Percentiles rank a stretch among this genome's conserved stretches.
These are phyloP conservation scores for Argopecten irradians DNA, from an alignment of 1,140 invertebrate genomes.

Conservation along the genomic window DNA sequence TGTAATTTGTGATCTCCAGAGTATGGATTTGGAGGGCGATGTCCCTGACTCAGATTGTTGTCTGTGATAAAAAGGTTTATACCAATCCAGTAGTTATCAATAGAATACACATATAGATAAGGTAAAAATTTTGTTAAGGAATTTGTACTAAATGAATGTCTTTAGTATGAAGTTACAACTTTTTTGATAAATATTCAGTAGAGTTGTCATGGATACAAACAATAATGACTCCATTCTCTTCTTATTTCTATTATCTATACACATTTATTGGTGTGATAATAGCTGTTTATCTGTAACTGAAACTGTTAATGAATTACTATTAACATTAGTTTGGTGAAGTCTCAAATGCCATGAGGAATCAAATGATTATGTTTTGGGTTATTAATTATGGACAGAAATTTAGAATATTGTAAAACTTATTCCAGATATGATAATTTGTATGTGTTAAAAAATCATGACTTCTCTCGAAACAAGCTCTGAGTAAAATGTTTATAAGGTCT, in stretches of 20 bases:
- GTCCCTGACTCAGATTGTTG: constrained; percentile 64
- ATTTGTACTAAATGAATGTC: neutral
- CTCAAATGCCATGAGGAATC: no score
- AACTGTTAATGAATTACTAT: no score
- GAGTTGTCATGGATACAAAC: neutral
- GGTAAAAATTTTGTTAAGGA: neutral
- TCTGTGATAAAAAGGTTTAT: constrained; percentile 3
- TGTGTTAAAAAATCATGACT: neutral
- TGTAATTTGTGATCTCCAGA: constrained; percentile 62
- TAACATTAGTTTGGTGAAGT: no score
- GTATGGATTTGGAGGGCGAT: constrained; percentile 70
- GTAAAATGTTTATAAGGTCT: neutral
- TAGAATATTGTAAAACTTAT: no score
- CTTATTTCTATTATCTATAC: no score
- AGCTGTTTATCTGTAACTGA: no score
- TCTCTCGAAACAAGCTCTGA: neutral
- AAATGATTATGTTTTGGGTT: no score
- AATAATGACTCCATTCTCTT: no score
- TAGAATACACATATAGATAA: neutral
- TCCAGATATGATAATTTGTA: neutral
- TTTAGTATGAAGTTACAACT: neutral
- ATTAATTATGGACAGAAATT: no score
- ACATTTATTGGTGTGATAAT: no score
- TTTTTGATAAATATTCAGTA: neutral
- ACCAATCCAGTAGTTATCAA: no score